Percentiles rank a stretch among this genome's conserved stretches.
Conservation (phyloP, 2,888 invertebrate species). For the Hoplodrina blanda region DNA sequence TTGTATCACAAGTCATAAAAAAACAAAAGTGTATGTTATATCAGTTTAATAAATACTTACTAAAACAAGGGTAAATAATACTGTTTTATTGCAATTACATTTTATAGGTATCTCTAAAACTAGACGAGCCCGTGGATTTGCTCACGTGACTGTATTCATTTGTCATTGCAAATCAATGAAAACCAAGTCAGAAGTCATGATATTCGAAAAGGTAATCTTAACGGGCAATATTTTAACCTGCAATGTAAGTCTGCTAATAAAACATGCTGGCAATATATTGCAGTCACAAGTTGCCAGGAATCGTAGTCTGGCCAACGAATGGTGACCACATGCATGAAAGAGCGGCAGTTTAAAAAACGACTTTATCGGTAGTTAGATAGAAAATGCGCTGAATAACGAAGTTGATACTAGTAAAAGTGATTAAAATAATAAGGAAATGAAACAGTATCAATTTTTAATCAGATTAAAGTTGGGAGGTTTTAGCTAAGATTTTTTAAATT, state of each 20-base stretch:
- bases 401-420: no score
- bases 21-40: constrained; percentile 35
- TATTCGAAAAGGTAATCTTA: neutral
- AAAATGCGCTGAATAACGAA: no score
- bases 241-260: neutral
- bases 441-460: no score
- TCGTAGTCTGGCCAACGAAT: no score
- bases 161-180: neutral
- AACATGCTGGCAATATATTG: no score
- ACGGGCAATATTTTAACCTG: neutral
- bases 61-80: constrained; percentile 59
- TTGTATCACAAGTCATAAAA: constrained; percentile 24
- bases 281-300: no score
- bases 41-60: constrained; percentile 59
- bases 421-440: no score
- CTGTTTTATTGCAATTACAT: constrained; percentile 51
- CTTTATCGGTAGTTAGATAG: no score
- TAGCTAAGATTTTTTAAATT: no score
- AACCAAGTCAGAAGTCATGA: neutral
- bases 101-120: neutral
- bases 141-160: neutral
- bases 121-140: neutral
- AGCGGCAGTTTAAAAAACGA: no score
- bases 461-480: no score
- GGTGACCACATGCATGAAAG: no score